A percentile compares a stretch with the other conserved stretches of the same genome.
These are phyloP conservation scores for Hycleus phaleratus DNA, from an alignment of 1,140 invertebrate genomes.

Conservation along the genomic window DNA sequence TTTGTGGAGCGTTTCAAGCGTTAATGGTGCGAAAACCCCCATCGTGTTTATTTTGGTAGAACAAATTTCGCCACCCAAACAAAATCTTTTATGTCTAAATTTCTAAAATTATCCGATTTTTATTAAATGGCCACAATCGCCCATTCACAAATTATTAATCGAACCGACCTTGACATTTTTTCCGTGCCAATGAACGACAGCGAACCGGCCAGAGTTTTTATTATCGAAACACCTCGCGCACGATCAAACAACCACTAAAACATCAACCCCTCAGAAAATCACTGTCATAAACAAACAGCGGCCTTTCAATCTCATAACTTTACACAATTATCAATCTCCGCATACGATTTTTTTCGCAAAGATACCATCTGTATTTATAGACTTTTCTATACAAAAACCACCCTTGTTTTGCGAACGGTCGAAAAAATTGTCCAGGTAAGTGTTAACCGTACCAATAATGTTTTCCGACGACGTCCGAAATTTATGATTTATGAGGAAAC, in stretches of 20 bases:
- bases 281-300: too few species aligned
- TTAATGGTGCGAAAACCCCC: too few species aligned
- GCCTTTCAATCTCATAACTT: constrained; percentile 3
- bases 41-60: too few species aligned
- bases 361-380: background rate
- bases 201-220: constrained; percentile 20
- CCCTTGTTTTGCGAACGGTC: background rate
- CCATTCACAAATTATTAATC: constrained; percentile 39
- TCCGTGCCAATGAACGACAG: constrained; percentile 9
- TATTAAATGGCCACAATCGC: constrained; percentile 12
- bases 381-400: background rate
- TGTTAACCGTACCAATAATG: constrained; percentile 30
- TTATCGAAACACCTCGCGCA: constrained; percentile 6
- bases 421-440: constrained; percentile 24
- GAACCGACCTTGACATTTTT: constrained; percentile 39
- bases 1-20: too few species aligned
- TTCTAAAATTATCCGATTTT: background rate
- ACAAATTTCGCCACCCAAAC: background rate
- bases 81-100: constrained; percentile 8
- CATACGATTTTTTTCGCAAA: constrained; percentile 8
- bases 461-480: constrained; percentile 31
- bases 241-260: constrained; percentile 2
- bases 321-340: constrained; percentile 3
- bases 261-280: too few species aligned
- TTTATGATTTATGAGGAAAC: constrained; percentile 28